Percentiles rank a stretch among this genome's conserved stretches.
Conservation (phyloP, 2,797 vertebrate species). For the Myotis pilosus region DNA sequence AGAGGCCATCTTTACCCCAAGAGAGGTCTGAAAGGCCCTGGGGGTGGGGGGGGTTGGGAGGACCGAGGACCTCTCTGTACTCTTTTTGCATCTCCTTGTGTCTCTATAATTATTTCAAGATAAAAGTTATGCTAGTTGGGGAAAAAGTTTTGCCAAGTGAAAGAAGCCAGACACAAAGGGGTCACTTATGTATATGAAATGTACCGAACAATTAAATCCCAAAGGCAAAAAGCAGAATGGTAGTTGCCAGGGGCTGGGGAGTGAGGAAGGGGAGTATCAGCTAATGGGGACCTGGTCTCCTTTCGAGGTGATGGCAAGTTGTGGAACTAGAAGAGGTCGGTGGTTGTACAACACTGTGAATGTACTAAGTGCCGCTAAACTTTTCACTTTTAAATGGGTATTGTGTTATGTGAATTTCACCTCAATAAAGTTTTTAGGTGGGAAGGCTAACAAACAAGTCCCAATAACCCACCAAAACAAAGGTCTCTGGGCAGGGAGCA, state of each 20-base stretch:
- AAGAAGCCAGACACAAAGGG: not conserved
- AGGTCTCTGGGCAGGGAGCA: not conserved
- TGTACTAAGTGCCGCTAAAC: not conserved
- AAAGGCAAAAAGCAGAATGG: not conserved
- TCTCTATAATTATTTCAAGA: not conserved
- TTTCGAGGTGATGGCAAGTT: not conserved
- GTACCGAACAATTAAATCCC: not conserved
- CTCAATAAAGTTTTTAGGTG: not conserved
- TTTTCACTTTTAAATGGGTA: not conserved
- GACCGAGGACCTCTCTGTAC: not conserved
- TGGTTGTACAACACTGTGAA: no score
- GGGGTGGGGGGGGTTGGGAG: fast-evolving
- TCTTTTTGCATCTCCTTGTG: not conserved
- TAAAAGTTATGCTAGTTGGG: not conserved
- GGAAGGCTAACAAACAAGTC: not conserved
- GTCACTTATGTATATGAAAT: not conserved
- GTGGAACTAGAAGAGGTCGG: not conserved
- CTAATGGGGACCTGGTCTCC: not conserved
- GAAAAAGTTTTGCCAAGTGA: not conserved
- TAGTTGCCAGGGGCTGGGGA: not conserved
- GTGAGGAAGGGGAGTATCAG: not conserved
- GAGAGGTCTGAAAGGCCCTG: not conserved
- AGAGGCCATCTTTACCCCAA: not conserved
- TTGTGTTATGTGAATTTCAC: not conserved
- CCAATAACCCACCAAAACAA: not conserved